Percentiles rank a stretch among this genome's conserved stretches.
phyloP scores from a whole-genome alignment of 2,888 invertebrate genomes.

The Mimas tiliae region DNA sequence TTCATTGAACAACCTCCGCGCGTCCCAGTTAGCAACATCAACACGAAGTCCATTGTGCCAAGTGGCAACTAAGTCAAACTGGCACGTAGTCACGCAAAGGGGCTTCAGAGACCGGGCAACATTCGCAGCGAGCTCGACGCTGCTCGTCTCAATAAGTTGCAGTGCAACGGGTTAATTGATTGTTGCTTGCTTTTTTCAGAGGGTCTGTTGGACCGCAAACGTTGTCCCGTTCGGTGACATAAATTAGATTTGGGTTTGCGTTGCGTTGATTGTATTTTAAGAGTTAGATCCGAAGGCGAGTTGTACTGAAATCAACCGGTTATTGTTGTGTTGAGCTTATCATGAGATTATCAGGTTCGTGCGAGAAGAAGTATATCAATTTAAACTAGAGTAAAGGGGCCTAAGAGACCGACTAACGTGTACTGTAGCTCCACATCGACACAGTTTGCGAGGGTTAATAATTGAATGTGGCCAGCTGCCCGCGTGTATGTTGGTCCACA shows the following conservation, averaged over 20 bases:
- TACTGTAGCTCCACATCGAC: conserved; percentile 27
- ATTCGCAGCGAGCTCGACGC: conserved; percentile 29
- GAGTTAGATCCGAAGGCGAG: conserved; percentile 1
- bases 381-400: conserved; percentile 27
- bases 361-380: neutral
- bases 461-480: conserved; percentile 22
- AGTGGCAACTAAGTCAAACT: conserved; percentile 49
- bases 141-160: conserved; percentile 34
- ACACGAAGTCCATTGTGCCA: conserved; percentile 42
- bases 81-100: conserved; percentile 37
- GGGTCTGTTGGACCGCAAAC: conserved; percentile 6
- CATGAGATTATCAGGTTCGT: neutral
- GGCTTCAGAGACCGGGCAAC: conserved; percentile 36
- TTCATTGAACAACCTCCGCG: conserved; percentile 29
- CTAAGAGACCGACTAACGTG: conserved; percentile 34
- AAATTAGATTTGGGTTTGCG: neutral
- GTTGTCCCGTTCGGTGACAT: conserved; percentile 4
- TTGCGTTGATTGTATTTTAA: neutral
- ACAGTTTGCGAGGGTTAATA: conserved; percentile 32
- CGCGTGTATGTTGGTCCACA: conserved; percentile 38
- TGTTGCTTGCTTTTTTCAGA: conserved; percentile 36
- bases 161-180: conserved; percentile 51
- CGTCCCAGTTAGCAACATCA: conserved; percentile 30
- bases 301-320: neutral
- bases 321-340: neutral